Evolutionary conservation across 2,113 vertebrate genomes (phyloP).

Genomic region (Columbina picui): DNA sequence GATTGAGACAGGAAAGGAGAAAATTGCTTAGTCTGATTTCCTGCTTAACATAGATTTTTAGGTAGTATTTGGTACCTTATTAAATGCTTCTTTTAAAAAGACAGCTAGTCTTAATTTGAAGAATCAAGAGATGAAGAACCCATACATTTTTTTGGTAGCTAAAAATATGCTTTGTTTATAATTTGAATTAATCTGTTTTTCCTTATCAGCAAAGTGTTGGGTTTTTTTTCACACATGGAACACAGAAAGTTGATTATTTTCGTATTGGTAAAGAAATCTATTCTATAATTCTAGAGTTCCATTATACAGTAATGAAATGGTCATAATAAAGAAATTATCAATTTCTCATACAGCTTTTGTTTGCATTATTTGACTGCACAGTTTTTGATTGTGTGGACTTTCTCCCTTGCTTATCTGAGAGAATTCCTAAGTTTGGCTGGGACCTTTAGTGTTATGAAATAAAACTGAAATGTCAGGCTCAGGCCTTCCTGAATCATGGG

Average conservation of each 20-base stretch:
- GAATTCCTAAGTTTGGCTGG: conserved; percentile 14
- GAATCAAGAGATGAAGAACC: not conserved
- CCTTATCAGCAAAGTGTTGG: not conserved
- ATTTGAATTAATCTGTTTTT: not conserved
- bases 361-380: not conserved
- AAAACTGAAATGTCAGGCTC: not conserved
- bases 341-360: not conserved
- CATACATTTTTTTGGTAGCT: not conserved
- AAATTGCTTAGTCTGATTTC: not conserved
- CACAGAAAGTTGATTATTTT: not conserved
- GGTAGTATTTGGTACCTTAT: not conserved
- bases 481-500: not conserved
- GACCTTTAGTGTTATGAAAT: not conserved
- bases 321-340: conserved; percentile 14
- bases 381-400: not conserved
- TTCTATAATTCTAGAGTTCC: not conserved
- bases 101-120: not conserved
- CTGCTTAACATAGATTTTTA: not conserved
- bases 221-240: not conserved
- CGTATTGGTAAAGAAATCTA: not conserved
- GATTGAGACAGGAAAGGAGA: not conserved
- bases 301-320: not conserved
- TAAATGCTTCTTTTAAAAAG: not conserved
- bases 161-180: not conserved
- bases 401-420: conserved; percentile 1